Conservation (phyloP, 1,140 invertebrate species). For the Prorops nasuta region DNA sequence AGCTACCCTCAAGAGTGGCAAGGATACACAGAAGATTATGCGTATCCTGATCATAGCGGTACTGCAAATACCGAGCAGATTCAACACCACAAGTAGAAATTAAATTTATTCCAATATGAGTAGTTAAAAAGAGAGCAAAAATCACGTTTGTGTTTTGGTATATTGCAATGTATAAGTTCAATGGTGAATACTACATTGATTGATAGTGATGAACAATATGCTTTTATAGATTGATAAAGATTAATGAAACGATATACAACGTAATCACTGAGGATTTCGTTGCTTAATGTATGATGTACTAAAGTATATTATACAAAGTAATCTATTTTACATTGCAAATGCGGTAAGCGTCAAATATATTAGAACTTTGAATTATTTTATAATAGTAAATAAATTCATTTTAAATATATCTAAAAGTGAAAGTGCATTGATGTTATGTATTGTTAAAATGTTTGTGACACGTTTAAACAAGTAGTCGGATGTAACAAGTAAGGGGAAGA, state of each 20-base stretch:
- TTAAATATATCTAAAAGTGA: slow-evolving; percentile 12
- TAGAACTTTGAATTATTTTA: slow-evolving; percentile 2
- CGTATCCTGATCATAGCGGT: slow-evolving; percentile 18
- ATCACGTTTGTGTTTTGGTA: slow-evolving; percentile 15
- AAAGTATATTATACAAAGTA: background rate
- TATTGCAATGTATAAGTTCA: slow-evolving; percentile 10
- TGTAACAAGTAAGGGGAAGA: slow-evolving; percentile 22
- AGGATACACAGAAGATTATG: slow-evolving; percentile 24
- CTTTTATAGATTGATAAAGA: slow-evolving; percentile 17
- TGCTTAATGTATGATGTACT: background rate
- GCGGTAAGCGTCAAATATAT: background rate
- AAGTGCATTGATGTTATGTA: slow-evolving; percentile 26
- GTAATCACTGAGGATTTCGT: too few species aligned
- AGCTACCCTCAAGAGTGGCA: slow-evolving; percentile 30
- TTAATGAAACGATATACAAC: too few species aligned
- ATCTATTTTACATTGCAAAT: background rate
- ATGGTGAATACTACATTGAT: slow-evolving; percentile 6
- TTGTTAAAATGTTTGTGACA: slow-evolving; percentile 23
- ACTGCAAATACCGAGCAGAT: slow-evolving; percentile 20
- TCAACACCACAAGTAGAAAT: slow-evolving; percentile 29
- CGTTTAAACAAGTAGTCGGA: slow-evolving; percentile 10
- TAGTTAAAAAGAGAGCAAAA: slow-evolving; percentile 10
- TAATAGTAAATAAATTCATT: slow-evolving; percentile 1
- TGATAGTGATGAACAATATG: slow-evolving; percentile 13
- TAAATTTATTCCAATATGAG: slow-evolving; percentile 11